phyloP scores from a whole-genome alignment of 2,888 invertebrate genomes.

The Ypsolopha sequella region DNA sequence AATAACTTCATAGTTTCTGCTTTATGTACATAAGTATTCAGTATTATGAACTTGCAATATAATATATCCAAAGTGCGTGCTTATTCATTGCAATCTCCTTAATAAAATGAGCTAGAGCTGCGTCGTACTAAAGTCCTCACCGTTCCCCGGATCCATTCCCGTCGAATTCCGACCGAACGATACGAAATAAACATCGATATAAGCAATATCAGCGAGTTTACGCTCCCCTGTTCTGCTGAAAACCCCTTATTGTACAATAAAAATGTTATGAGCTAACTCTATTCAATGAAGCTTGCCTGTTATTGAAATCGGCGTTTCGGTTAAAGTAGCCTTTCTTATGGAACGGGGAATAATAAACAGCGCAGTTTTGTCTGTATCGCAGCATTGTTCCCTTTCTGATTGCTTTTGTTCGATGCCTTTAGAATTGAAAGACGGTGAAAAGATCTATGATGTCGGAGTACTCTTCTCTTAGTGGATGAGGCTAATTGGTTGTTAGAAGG shows the following conservation, averaged over 20 bases:
- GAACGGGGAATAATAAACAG: constrained; percentile 36
- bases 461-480: too few species aligned
- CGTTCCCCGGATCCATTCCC: too few species aligned
- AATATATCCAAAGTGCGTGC: too few species aligned
- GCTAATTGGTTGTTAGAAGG: background rate
- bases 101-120: too few species aligned
- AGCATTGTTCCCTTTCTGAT: constrained; percentile 35
- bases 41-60: too few species aligned
- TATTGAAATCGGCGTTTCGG: constrained; percentile 61
- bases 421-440: constrained; percentile 7
- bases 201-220: constrained; percentile 51
- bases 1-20: too few species aligned
- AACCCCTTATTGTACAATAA: constrained; percentile 63
- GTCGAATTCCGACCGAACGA: constrained; percentile 1
- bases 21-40: too few species aligned
- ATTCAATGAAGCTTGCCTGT: constrained; percentile 60
- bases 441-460: constrained; percentile 1
- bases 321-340: constrained; percentile 47
- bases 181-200: constrained; percentile 36
- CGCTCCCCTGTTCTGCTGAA: constrained; percentile 35
- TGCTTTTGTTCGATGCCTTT: constrained; percentile 25
- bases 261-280: constrained; percentile 66
- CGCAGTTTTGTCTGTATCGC: constrained; percentile 26
- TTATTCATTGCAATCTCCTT: too few species aligned
- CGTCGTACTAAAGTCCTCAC: too few species aligned